A percentile compares a stretch with the other conserved stretches of the same genome.
Conservation (phyloP, 1,140 invertebrate genomes). For the Euschistus heros region DNA sequence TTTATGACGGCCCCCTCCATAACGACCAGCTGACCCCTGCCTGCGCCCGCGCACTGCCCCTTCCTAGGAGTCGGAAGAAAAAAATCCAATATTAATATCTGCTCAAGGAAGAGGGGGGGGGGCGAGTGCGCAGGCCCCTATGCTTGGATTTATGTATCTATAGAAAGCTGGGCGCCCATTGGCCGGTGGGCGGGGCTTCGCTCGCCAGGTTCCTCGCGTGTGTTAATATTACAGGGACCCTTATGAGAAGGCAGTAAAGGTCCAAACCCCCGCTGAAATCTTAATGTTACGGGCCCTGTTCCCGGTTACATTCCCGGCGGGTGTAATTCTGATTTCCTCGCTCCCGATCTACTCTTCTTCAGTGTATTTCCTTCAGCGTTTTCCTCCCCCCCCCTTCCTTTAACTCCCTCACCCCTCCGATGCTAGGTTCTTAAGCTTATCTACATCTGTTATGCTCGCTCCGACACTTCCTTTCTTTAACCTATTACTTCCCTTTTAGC, state of each 20-base stretch:
- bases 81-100: conserved; percentile 10
- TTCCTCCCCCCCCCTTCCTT: too few species aligned
- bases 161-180: background rate
- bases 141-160: conserved; percentile 5
- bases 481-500: too few species aligned
- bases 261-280: background rate
- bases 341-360: background rate
- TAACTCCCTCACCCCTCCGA: too few species aligned
- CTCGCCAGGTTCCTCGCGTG: background rate
- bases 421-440: too few species aligned
- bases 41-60: background rate
- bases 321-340: conserved; percentile 5
- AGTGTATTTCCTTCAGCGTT: too few species aligned
- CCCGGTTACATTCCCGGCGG: too few species aligned
- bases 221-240: conserved; percentile 7
- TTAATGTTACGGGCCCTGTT: background rate
- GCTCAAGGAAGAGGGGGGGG: background rate
- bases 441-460: too few species aligned
- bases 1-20: conserved; percentile 6
- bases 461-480: too few species aligned
- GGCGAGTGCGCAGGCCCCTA: background rate
- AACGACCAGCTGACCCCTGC: conserved; percentile 5
- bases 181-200: conserved; percentile 6
- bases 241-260: background rate
- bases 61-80: background rate